Conservation (phyloP, 2,113 vertebrate species). For the Prionailurus viverrinus region DNA sequence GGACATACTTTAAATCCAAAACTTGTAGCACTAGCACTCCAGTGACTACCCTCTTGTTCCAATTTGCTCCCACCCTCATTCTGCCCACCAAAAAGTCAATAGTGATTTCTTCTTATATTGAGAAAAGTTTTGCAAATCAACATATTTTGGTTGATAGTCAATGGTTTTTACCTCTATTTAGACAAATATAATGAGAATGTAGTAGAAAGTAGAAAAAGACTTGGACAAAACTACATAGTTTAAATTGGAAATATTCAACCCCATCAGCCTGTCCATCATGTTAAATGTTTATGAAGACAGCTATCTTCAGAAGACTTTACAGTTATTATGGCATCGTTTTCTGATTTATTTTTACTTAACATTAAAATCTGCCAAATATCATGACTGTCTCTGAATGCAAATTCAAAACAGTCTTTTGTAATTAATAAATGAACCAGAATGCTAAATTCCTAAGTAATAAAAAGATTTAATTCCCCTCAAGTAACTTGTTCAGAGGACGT, state of each 20-base stretch:
- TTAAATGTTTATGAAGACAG: slow-evolving; percentile 18
- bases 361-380: neutral
- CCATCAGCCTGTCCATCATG: neutral
- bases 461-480: neutral
- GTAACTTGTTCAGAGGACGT: neutral
- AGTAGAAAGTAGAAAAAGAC: neutral
- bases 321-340: neutral
- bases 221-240: neutral
- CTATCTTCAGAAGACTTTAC: neutral
- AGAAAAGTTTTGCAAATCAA: slow-evolving; percentile 47
- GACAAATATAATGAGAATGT: neutral
- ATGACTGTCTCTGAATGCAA: neutral
- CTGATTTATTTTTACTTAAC: neutral
- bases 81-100: neutral
- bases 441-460: slow-evolving; percentile 6
- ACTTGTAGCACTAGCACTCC: neutral
- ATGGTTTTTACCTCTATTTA: slow-evolving; percentile 15
- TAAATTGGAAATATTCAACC: neutral
- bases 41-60: neutral
- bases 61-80: neutral
- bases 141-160: neutral
- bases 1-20: slow-evolving; percentile 17
- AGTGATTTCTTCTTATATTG: neutral
- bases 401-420: neutral
- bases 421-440: slow-evolving; percentile 27